Percentiles rank a stretch among this genome's conserved stretches.
These are phyloP conservation scores for Rhopalosiphum maidis DNA, from an alignment of 1,140 invertebrate species.

Conservation along the genomic window DNA sequence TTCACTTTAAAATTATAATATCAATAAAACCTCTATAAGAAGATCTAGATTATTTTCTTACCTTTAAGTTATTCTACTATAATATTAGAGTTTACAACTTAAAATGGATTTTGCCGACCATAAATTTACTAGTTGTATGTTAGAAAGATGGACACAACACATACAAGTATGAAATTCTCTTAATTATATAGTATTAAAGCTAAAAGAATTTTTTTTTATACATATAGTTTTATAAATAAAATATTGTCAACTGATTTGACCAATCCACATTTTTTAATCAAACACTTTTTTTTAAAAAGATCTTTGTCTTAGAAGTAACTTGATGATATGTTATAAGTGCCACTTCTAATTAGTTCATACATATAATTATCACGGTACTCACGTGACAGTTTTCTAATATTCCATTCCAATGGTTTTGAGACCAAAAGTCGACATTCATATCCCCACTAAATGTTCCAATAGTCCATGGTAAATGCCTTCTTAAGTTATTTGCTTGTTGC, in stretches of 20 bases:
- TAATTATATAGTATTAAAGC: not conserved
- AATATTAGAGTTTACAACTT: too few relatives aligned
- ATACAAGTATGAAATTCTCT: too few relatives aligned
- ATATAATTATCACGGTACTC: slow-evolving; percentile 53
- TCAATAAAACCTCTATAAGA: too few relatives aligned
- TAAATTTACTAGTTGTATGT: too few relatives aligned
- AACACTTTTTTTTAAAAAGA: not conserved
- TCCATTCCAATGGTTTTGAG: slow-evolving; percentile 69
- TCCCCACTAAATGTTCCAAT: slow-evolving; percentile 67
- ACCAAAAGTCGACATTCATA: slow-evolving; percentile 74
- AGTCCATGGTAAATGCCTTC: slow-evolving; percentile 66
- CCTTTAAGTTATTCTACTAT: too few relatives aligned
- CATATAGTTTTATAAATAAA: not conserved
- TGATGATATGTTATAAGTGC: not conserved
- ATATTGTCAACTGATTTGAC: not conserved
- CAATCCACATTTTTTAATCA: not conserved
- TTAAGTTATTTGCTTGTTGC: slow-evolving; percentile 78
- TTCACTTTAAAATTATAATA: too few relatives aligned
- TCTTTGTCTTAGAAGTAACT: not conserved
- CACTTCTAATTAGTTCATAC: not conserved
- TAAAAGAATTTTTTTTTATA: not conserved
- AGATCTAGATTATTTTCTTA: too few relatives aligned
- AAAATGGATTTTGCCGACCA: too few relatives aligned
- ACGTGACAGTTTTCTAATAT: slow-evolving; percentile 72
- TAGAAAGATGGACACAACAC: too few relatives aligned